phyloP scores from a whole-genome alignment of 2,888 invertebrate species.

The Sphinx pinastri region DNA sequence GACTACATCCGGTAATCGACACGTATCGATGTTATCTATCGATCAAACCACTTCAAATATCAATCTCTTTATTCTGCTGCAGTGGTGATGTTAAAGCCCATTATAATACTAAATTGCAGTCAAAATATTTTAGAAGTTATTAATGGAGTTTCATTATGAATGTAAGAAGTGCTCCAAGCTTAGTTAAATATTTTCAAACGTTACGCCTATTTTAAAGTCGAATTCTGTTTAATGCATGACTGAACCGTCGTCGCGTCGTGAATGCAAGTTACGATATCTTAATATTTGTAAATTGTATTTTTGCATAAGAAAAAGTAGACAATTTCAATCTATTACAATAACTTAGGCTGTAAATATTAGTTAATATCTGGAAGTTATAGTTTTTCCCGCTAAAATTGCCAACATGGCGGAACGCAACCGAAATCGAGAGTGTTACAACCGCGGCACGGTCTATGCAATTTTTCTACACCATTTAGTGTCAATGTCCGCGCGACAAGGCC shows the following conservation, averaged over 20 bases:
- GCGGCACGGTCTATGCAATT: conserved; percentile 52
- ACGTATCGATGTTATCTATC: conserved; percentile 30
- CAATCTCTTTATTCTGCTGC: not conserved
- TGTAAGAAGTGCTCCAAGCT: too few species aligned
- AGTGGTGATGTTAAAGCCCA: not conserved
- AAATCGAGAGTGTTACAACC: conserved; percentile 55
- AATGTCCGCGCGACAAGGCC: conserved; percentile 65
- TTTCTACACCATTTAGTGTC: conserved; percentile 55
- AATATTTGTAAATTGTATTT: too few species aligned
- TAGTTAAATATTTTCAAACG: too few species aligned
- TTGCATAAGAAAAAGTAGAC: too few species aligned
- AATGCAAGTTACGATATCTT: too few species aligned
- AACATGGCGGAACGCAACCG: conserved; percentile 48
- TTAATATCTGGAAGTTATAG: conserved; percentile 30
- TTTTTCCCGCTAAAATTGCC: conserved; percentile 43
- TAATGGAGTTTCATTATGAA: too few species aligned
- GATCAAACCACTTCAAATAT: conserved; percentile 15
- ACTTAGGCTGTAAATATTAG: conserved; percentile 13
- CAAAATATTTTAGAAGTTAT: conserved; percentile 9
- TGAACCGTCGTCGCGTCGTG: too few species aligned
- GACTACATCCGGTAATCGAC: conserved; percentile 31
- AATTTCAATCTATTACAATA: not conserved
- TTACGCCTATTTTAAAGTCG: too few species aligned
- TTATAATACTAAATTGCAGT: not conserved
- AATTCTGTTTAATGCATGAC: too few species aligned